A percentile compares a stretch with the other conserved stretches of the same genome.
These are phyloP conservation scores for Epicampocera succincta DNA, from an alignment of 2,888 invertebrate genomes.

Conservation along the genomic window DNA sequence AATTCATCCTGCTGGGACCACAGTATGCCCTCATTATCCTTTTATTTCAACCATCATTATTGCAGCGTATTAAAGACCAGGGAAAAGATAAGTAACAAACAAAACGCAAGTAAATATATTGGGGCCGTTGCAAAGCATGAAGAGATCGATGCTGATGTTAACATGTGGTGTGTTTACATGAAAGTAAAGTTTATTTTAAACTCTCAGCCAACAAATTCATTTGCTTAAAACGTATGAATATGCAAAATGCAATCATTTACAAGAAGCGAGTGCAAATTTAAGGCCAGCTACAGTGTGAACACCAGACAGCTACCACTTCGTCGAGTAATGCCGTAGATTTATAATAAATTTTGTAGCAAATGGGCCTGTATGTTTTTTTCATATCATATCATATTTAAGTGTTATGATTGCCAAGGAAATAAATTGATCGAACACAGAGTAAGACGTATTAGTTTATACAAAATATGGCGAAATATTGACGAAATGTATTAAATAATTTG, in stretches of 20 bases:
- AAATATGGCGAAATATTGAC: no score
- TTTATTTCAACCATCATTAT: conserved; percentile 33
- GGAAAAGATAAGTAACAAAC: conserved; percentile 3
- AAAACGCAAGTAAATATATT: conserved; percentile 10
- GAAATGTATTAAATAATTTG: no score
- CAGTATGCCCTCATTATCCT: conserved; percentile 21
- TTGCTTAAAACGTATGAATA: neutral
- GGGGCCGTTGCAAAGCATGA: conserved; percentile 17
- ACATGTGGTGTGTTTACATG: conserved; percentile 67
- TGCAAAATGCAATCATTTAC: neutral
- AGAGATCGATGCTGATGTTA: conserved; percentile 46
- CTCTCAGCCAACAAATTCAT: conserved; percentile 4
- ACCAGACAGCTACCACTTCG: neutral
- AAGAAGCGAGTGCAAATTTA: neutral
- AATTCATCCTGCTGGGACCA: neutral
- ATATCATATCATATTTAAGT: no score
- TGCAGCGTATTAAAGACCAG: conserved; percentile 15
- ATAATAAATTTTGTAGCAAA: no score
- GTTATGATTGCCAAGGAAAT: no score
- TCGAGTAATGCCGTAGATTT: no score
- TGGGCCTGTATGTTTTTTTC: no score
- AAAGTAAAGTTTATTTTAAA: conserved; percentile 49
- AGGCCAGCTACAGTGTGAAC: neutral
- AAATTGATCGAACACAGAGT: no score
- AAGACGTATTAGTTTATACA: no score